Evolutionary conservation across 2,888 invertebrate genomes (phyloP).

Genomic region (Erynnis tages): DNA sequence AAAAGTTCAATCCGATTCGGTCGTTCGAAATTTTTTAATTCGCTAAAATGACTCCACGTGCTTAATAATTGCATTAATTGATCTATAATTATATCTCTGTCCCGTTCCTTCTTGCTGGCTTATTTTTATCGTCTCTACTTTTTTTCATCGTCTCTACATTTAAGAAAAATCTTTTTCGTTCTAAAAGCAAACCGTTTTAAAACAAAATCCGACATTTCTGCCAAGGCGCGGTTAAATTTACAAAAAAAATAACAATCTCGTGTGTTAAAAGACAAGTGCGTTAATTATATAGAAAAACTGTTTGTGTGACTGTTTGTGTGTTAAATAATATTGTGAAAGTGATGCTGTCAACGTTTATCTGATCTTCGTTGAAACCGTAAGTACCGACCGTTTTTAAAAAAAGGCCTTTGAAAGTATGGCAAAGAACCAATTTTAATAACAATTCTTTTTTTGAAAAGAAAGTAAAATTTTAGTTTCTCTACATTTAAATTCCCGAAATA

Average conservation of each 20-base stretch:
- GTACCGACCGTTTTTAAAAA: conserved; percentile 38
- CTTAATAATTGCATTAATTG: conserved; percentile 66
- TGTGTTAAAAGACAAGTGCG: conserved; percentile 41
- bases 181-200: neutral
- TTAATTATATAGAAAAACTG: conserved; percentile 28
- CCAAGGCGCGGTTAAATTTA: neutral
- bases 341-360: conserved; percentile 63
- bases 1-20: conserved; percentile 29
- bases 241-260: conserved; percentile 19
- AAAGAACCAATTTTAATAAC: no score
- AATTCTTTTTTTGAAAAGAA: no score
- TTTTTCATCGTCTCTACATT: neutral
- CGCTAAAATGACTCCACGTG: conserved; percentile 69
- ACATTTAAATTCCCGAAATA: no score
- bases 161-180: neutral
- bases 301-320: conserved; percentile 59
- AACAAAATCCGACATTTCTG: neutral
- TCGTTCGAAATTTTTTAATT: conserved; percentile 39
- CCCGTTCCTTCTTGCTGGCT: conserved; percentile 60
- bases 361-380: conserved; percentile 60
- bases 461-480: no score
- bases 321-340: conserved; percentile 59
- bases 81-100: conserved; percentile 64
- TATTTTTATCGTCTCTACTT: conserved; percentile 35
- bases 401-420: no score